Percentiles rank a stretch among this genome's conserved stretches.
Conservation (phyloP, 2,888 invertebrate genomes). For the Antheraea yamamai region DNA sequence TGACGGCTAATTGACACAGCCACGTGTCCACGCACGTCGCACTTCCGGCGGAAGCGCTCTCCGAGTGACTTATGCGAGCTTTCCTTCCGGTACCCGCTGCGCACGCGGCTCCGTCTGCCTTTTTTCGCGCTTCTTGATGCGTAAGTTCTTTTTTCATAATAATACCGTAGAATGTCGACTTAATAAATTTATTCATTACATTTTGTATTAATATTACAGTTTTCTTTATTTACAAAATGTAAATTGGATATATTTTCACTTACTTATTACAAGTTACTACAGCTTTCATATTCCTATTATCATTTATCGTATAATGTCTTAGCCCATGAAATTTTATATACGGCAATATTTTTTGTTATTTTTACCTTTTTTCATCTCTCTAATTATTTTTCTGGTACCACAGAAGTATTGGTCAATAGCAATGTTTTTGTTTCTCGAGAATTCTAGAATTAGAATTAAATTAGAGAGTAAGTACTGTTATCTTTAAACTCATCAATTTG, state of each 20-base stretch:
- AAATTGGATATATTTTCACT: background rate
- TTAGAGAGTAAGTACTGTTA: too few species aligned
- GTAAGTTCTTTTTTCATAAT: slow-evolving; percentile 5
- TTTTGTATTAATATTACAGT: background rate
- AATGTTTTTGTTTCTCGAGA: too few species aligned
- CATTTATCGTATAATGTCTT: too few species aligned
- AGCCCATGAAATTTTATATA: too few species aligned
- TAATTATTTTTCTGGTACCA: too few species aligned
- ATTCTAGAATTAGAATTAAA: too few species aligned
- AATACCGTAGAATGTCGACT: background rate
- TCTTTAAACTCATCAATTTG: too few species aligned
- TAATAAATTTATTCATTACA: background rate
- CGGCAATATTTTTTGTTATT: too few species aligned
- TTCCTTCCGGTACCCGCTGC: slow-evolving; percentile 61
- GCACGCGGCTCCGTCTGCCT: slow-evolving; percentile 30
- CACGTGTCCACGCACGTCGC: slow-evolving; percentile 48
- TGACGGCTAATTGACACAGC: slow-evolving; percentile 48
- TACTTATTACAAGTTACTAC: background rate
- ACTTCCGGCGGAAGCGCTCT: slow-evolving; percentile 52
- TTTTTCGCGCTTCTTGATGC: slow-evolving; percentile 17
- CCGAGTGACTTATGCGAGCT: slow-evolving; percentile 63
- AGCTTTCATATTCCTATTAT: background rate
- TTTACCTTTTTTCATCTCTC: too few species aligned
- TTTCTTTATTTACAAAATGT: background rate
- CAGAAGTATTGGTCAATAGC: too few species aligned